These are phyloP conservation scores for Sphaerophoria rueppellii DNA, from an alignment of 2,888 invertebrate genomes.

Conservation along the genomic window DNA sequence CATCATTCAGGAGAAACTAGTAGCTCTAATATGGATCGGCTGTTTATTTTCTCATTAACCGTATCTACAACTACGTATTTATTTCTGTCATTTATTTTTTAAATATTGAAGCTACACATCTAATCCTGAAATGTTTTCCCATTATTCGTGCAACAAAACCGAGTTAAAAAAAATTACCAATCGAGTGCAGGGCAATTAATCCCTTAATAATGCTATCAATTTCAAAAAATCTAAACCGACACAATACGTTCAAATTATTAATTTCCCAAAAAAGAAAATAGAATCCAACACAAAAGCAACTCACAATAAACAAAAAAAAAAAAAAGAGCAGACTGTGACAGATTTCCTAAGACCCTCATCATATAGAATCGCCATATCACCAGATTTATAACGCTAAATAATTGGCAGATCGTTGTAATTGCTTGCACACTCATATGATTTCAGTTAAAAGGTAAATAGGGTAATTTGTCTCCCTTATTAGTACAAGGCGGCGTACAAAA, in stretches of 20 bases:
- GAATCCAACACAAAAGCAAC: slow-evolving; percentile 18
- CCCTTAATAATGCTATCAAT: slow-evolving; percentile 65
- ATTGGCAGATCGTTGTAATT: slow-evolving; percentile 73
- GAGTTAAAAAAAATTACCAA: slow-evolving; percentile 13
- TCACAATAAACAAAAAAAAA: slow-evolving; percentile 9
- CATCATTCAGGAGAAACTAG: too few species aligned
- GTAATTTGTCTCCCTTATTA: slow-evolving; percentile 73
- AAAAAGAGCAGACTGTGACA: slow-evolving; percentile 57
- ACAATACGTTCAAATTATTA: slow-evolving; percentile 55
- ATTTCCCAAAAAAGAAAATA: slow-evolving; percentile 36
- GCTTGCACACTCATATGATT: slow-evolving; percentile 70
- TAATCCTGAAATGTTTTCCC: neutral
- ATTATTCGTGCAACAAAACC: neutral
- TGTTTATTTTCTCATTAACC: too few species aligned
- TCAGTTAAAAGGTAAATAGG: slow-evolving; percentile 72
- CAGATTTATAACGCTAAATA: slow-evolving; percentile 63
- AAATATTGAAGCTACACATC: slow-evolving; percentile 2
- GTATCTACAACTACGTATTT: too few species aligned
- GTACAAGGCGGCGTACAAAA: slow-evolving; percentile 49
- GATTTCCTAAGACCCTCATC: slow-evolving; percentile 59
- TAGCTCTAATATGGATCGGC: too few species aligned
- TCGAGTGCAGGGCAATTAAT: slow-evolving; percentile 53
- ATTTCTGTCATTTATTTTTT: slow-evolving; percentile 1
- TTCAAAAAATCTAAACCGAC: slow-evolving; percentile 68
- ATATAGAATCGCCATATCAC: slow-evolving; percentile 37